Conservation (phyloP, 1,140 invertebrate genomes). For the Acromyrmex echinatior region DNA sequence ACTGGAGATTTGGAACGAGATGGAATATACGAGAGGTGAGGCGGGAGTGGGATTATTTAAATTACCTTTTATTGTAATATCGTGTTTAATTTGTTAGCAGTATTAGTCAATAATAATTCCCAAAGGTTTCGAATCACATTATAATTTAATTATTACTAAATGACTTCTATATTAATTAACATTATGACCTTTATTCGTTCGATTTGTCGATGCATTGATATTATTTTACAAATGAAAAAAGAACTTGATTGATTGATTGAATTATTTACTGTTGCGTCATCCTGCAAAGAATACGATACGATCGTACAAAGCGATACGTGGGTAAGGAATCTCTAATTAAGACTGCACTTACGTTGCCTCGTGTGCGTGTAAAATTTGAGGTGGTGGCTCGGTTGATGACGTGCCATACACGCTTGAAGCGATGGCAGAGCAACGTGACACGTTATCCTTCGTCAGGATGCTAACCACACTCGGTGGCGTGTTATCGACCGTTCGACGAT, state of each 20-base stretch:
- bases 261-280: neutral
- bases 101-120: constrained; percentile 15
- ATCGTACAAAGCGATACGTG: constrained; percentile 15
- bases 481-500: constrained; percentile 34
- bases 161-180: neutral
- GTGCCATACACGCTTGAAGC: constrained; percentile 46
- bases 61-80: constrained; percentile 17
- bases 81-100: constrained; percentile 13
- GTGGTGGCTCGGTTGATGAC: constrained; percentile 56
- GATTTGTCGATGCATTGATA: neutral
- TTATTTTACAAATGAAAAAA: neutral
- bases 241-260: neutral
- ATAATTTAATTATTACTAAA: constrained; percentile 37
- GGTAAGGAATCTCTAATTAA: constrained; percentile 60
- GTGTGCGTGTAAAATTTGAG: constrained; percentile 60
- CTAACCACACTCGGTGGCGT: constrained; percentile 36
- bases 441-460: constrained; percentile 58
- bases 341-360: constrained; percentile 44
- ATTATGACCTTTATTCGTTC: neutral
- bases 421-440: constrained; percentile 54
- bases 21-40: neutral
- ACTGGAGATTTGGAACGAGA: neutral
- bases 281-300: neutral
- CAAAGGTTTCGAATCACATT: constrained; percentile 6
- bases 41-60: constrained; percentile 3